These are phyloP conservation scores for Pyrgilauda ruficollis DNA, from an alignment of 2,113 vertebrate species.

Conservation along the genomic window DNA sequence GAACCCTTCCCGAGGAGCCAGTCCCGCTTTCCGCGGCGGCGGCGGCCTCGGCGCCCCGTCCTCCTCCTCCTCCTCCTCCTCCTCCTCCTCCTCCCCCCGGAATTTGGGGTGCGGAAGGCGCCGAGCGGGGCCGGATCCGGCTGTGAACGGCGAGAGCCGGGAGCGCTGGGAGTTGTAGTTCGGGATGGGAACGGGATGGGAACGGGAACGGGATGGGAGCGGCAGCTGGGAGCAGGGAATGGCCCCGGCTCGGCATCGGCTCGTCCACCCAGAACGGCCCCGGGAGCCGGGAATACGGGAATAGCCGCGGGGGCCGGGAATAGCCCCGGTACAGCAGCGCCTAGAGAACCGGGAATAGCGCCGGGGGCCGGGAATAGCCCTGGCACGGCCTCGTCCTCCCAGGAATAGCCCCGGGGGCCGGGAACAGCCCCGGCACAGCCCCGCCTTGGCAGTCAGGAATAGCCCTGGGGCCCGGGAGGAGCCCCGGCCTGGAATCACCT, in stretches of 20 bases:
- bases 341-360: no score
- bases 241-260: not conserved
- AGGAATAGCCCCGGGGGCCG: not conserved
- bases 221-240: not conserved
- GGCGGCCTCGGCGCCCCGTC: not conserved
- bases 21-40: not conserved
- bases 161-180: not conserved
- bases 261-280: no score
- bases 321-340: no score
- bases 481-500: not conserved
- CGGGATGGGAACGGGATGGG: not conserved
- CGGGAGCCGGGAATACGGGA: not conserved
- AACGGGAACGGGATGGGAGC: not conserved
- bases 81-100: not conserved
- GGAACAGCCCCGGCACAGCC: not conserved
- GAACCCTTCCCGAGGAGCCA: not conserved
- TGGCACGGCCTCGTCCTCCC: not conserved
- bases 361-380: not conserved
- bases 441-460: not conserved
- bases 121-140: not conserved
- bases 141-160: not conserved
- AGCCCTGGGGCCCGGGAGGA: not conserved
- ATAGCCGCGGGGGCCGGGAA: not conserved
- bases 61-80: not conserved
- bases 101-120: not conserved